Base-by-base conservation (phyloP, 53 echinoderm and acorn worm species). In the Paracentrotus lividus region DNA sequence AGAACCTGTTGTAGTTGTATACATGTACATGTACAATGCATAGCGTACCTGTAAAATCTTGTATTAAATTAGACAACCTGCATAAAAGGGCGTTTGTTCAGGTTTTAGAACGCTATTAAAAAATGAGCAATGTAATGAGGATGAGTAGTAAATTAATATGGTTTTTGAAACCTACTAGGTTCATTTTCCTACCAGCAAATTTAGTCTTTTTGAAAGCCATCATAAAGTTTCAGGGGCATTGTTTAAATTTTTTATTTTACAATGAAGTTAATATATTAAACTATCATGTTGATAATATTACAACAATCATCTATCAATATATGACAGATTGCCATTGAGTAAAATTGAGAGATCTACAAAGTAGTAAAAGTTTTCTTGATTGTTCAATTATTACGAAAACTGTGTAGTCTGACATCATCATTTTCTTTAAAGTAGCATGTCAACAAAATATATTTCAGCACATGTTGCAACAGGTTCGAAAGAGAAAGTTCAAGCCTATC, bases 401-500 rank as follows among this genome's bases (percentile, higher is more conserved):
- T n/a, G n/a, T n/a, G n/a, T n/a, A n/a, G n/a, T n/a, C n/a, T 58
- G 9, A 27, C 64, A 29, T 72, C 38, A 72, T 38, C 1, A 34
- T 1, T 29, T 15, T 72, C 38, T 72, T 72, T 36, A 40, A 32
- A 72, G 36, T 20, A 18, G 36, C 18, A 40, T 38, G 20, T 72
- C 36, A 72, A 72, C 72, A 72, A 21, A 38, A 38, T n/a, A 36
- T 40, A 72, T 5, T 18, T 6, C 16, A 20, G 5, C 21, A 16
- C 38, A 40, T 38, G 72, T 38, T 18, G 72, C 72, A 72, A 72
- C 40, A 72, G 72, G 72, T 72, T 72, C 9, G 40, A 72, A 72
- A 72, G 40, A 40, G 40, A 72, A 72, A 72, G 72, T 72, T 36
- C 72, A 72, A 40, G 72, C 72, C 40, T 20, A 21, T 72, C 72